Evolutionary conservation across 2,797 vertebrate genomes (phyloP), one percentile per base, ranked within the genome.

Genomic region (Anguilla megastoma): DNA sequence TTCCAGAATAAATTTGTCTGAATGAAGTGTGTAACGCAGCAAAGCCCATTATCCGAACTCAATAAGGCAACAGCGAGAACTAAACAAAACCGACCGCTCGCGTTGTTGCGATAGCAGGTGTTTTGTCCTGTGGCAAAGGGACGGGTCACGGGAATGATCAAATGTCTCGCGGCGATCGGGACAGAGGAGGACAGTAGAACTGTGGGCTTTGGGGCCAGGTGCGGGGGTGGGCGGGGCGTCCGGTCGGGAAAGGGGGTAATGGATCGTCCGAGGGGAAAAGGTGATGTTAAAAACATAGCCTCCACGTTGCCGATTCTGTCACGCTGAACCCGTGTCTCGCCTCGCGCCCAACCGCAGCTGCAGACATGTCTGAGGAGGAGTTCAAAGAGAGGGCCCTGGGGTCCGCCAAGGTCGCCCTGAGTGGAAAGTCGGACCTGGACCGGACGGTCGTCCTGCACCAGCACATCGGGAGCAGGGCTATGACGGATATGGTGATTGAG

Each of bases 401-500:
- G 89, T 93, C 95, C 4, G 97, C 97, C 86, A 92, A 94, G 86
- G 92, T 93, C 86, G 93, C 94, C 12, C 94, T 99, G 92, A 94
- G 96, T 50, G 97, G 97, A 10, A 99, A 97, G 91, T 96, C 95
- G 0, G 96, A 97, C 8, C 95, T 95, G 33, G 98, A 99, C 85
- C 94, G 96, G 91, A 92, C 96, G 0, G 93, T 96, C 0, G 92
- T 98, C 2, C 95, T 99, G 87, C 98, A 99, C 94, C 98, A 99
- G 90, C 98, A 99, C 91, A 97, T 99, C 0, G 98, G 98, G 69
- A 98, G 97, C 92, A 94, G 98, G 91, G 97, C 97, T 90, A 99
- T 99, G 98, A 97, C 97, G 0, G 98, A 99, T 91, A 95, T 99
- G 95, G 98, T 99, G 45, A 99, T 99, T 86, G 98, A 99, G 91